Percentiles rank a stretch among this genome's conserved stretches.
Conservation (phyloP, 1,140 invertebrate species). For the Drosophila melanica region DNA sequence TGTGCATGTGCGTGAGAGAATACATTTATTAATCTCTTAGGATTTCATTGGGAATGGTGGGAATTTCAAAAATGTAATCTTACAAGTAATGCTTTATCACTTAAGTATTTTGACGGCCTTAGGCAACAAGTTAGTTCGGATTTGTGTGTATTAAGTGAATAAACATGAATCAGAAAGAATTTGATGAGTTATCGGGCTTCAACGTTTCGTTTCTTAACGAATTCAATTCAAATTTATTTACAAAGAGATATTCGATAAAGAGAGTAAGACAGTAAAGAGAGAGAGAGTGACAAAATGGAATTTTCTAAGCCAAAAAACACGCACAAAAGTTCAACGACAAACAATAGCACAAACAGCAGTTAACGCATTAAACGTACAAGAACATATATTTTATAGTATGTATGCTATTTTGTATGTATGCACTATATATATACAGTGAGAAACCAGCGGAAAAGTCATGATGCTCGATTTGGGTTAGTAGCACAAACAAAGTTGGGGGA, state of each 20-base stretch:
- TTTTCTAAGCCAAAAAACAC: conserved; percentile 40
- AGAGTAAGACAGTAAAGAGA: conserved; percentile 18
- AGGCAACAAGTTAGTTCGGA: conserved; percentile 81
- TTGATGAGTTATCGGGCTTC: conserved; percentile 68
- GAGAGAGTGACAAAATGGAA: conserved; percentile 11
- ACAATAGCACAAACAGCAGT: conserved; percentile 53
- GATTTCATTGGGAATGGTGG: conserved; percentile 51
- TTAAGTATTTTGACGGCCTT: conserved; percentile 82
- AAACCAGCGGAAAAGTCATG: conserved; percentile 24
- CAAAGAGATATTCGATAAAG: conserved; percentile 27
- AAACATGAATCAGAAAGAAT: conserved; percentile 77
- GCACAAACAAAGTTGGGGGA: conserved; percentile 30
- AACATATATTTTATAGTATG: conserved; percentile 38
- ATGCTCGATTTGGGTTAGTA: conserved; percentile 41
- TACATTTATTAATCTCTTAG: conserved; percentile 73
- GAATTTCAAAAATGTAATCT: conserved; percentile 77
- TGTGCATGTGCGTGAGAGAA: conserved; percentile 44
- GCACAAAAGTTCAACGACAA: conserved; percentile 40
- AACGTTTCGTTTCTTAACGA: conserved; percentile 40
- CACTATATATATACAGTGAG: conserved; percentile 22
- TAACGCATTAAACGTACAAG: conserved; percentile 47
- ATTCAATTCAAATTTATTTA: conserved; percentile 40
- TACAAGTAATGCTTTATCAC: conserved; percentile 73
- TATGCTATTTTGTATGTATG: conserved; percentile 6
- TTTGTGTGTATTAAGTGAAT: conserved; percentile 78